A percentile compares a stretch with the other conserved stretches of the same genome.
phyloP scores from a whole-genome alignment of 2,888 invertebrate species.

The Dastarcus helophoroides region DNA sequence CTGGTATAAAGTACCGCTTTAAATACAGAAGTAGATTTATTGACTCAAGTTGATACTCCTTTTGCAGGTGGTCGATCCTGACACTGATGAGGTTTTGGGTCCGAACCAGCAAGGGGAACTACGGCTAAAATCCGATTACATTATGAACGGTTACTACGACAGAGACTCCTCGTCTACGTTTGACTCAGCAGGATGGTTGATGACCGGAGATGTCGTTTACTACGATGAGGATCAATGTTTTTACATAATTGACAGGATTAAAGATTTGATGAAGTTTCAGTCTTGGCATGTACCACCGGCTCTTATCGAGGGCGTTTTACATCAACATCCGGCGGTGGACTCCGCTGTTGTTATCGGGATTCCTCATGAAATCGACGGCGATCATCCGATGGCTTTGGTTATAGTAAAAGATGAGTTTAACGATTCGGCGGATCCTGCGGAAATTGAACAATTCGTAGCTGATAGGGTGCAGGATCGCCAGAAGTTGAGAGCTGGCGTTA shows the following conservation, averaged over 20 bases:
- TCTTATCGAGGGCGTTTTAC: constrained; percentile 24
- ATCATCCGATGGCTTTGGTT: constrained; percentile 27
- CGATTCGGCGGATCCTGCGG: constrained; percentile 17
- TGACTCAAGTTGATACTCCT: background rate
- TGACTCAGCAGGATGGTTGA: constrained; percentile 39
- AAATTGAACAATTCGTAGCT: constrained; percentile 24
- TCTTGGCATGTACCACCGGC: constrained; percentile 38
- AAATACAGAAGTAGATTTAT: constrained; percentile 3
- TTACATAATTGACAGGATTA: constrained; percentile 41
- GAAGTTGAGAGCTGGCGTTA: constrained; percentile 28
- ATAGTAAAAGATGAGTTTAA: constrained; percentile 16
- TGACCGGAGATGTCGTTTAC: constrained; percentile 43
- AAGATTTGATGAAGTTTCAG: constrained; percentile 41
- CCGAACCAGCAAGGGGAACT: constrained; percentile 42
- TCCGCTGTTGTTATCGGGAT: constrained; percentile 26
- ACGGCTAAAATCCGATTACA: constrained; percentile 35
- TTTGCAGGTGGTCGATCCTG: constrained; percentile 23
- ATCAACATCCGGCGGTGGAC: constrained; percentile 27
- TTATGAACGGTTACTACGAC: constrained; percentile 39
- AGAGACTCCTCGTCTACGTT: constrained; percentile 37
- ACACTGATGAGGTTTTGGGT: constrained; percentile 22
- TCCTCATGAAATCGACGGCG: constrained; percentile 28
- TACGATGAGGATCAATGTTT: constrained; percentile 41
- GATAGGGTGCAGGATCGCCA: constrained; percentile 26
- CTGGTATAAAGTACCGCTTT: constrained; percentile 27